These are phyloP conservation scores for Gymnocheta viridis DNA, from an alignment of 2,888 invertebrate species.

Conservation along the genomic window DNA sequence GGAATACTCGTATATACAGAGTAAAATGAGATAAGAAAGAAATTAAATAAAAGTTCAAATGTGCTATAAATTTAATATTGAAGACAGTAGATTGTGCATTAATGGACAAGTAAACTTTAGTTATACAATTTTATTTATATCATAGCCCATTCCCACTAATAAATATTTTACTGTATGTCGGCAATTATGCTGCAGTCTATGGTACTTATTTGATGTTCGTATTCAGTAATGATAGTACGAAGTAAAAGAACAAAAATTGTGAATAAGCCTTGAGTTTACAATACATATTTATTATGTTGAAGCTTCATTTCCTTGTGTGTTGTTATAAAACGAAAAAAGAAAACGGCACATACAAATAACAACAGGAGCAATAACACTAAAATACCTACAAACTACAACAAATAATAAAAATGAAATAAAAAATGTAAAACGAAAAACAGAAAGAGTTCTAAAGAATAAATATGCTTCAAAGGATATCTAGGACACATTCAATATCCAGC, in stretches of 20 bases:
- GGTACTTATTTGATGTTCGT: conserved; percentile 16
- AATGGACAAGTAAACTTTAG: background rate
- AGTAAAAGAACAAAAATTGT: conserved; percentile 34
- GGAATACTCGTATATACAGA: background rate
- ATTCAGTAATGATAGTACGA: conserved; percentile 45
- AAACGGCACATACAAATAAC: conserved; percentile 17
- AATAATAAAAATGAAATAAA: conserved; percentile 9
- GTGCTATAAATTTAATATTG: conserved; percentile 12
- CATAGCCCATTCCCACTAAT: background rate
- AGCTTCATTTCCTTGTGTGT: conserved; percentile 53
- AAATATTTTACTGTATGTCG: background rate
- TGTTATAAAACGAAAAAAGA: conserved; percentile 2
- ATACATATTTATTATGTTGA: conserved; percentile 1
- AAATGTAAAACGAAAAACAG: conserved; percentile 28
- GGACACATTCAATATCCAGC: conserved; percentile 64
- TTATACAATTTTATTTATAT: background rate
- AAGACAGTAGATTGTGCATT: background rate
- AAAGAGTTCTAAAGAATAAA: conserved; percentile 58
- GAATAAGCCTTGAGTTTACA: conserved; percentile 54
- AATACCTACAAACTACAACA: conserved; percentile 37
- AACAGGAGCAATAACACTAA: conserved; percentile 46
- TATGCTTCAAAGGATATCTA: conserved; percentile 68
- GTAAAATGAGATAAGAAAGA: conserved; percentile 11
- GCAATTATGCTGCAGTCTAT: background rate
- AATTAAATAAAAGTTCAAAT: conserved; percentile 8